Conservation (phyloP, 2,888 invertebrate genomes). For the Tetrapedia diversipes region DNA sequence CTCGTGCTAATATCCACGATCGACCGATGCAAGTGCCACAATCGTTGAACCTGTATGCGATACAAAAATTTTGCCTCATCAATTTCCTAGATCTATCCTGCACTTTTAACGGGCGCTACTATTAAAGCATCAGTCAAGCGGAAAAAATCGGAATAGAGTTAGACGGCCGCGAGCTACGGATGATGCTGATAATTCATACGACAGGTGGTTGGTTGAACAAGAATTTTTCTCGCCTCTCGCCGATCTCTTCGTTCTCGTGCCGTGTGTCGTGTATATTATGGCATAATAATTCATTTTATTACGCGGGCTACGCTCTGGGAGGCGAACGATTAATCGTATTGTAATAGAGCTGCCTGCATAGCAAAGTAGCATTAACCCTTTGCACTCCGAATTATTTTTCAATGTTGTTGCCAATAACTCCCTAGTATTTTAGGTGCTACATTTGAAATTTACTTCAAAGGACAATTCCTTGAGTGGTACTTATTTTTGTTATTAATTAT, state of each 20-base stretch:
- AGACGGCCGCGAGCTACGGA: slow-evolving; percentile 7
- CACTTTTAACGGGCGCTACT: neutral
- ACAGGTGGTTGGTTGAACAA: slow-evolving; percentile 50
- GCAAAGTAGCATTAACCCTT: slow-evolving; percentile 54
- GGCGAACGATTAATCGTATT: slow-evolving; percentile 49
- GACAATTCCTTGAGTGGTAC: too few relatives aligned
- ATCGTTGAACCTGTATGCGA: neutral
- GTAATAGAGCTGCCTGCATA: neutral
- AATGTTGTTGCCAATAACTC: too few relatives aligned
- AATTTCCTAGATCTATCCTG: slow-evolving; percentile 2
- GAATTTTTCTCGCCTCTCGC: slow-evolving; percentile 8
- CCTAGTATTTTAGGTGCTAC: too few relatives aligned
- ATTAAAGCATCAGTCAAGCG: neutral
- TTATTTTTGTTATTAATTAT: too few relatives aligned
- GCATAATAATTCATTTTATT: slow-evolving; percentile 44
- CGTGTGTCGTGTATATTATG: neutral
- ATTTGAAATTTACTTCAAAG: too few relatives aligned
- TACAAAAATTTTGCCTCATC: neutral
- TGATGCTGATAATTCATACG: slow-evolving; percentile 44
- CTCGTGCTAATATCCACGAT: neutral
- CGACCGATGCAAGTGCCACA: neutral
- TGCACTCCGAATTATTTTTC: too few relatives aligned
- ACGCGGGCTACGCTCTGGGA: slow-evolving; percentile 22
- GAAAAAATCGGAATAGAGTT: neutral
- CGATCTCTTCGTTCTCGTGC: neutral